Evolutionary conservation across 2,113 vertebrate genomes (phyloP).

Genomic region (Microtus richardsoni): DNA sequence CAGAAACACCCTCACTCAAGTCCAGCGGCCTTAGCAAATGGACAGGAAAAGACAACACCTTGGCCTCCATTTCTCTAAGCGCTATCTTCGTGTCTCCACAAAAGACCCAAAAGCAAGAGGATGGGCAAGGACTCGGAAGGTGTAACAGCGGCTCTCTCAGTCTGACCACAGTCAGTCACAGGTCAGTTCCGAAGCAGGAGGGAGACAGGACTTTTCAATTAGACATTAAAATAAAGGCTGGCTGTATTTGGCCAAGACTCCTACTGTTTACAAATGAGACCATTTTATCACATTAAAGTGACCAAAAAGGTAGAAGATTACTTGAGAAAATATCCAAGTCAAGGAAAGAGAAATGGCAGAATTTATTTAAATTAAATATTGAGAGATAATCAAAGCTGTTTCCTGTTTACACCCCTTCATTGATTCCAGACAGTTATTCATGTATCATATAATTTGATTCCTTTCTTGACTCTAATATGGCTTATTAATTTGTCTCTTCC

Average conservation of each 20-base stretch:
- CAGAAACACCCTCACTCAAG: not conserved
- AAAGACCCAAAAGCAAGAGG: not conserved
- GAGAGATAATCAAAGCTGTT: not conserved
- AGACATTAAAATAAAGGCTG: not conserved
- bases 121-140: not conserved
- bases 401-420: not conserved
- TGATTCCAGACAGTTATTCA: not conserved
- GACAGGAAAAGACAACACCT: not conserved
- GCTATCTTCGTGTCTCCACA: not conserved
- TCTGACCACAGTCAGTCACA: not conserved
- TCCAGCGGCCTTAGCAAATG: not conserved
- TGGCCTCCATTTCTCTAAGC: not conserved
- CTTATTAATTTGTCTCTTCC: constrained; percentile 18
- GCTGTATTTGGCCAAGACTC: not conserved
- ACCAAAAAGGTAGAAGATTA: not conserved
- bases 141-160: accelerated
- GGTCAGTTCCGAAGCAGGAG: not conserved
- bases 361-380: not conserved
- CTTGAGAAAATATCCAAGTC: not conserved
- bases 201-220: not conserved
- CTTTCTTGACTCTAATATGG: not conserved
- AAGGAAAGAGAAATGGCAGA: not conserved
- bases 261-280: not conserved
- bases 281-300: not conserved
- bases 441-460: not conserved